Conservation (phyloP, 2,113 vertebrate genomes). For the Phycodurus eques region DNA sequence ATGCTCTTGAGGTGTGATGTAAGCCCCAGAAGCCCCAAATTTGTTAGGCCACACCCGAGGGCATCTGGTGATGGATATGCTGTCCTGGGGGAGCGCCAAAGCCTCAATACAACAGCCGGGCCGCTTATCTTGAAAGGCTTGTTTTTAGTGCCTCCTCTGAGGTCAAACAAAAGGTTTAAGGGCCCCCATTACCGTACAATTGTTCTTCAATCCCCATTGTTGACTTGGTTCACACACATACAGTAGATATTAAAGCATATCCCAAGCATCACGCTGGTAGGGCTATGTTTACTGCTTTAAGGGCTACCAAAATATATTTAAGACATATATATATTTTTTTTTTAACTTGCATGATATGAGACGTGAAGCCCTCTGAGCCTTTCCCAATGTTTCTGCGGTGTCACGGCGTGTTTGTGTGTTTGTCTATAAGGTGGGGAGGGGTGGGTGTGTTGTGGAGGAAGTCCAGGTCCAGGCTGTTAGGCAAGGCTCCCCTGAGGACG, state of each 20-base stretch:
- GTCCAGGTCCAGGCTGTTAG: slow-evolving; percentile 33
- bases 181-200: slow-evolving; percentile 68
- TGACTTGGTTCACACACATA: slow-evolving; percentile 52
- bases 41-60: slow-evolving; percentile 71
- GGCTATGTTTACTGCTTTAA: slow-evolving; percentile 14
- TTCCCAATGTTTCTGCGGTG: slow-evolving; percentile 10
- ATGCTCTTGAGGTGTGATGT: slow-evolving; percentile 66
- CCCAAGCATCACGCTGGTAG: slow-evolving; percentile 30
- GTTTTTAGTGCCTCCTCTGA: slow-evolving; percentile 69
- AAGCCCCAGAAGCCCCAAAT: slow-evolving; percentile 72
- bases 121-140: slow-evolving; percentile 70
- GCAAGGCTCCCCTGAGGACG: slow-evolving; percentile 51
- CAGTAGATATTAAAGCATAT: slow-evolving; percentile 50
- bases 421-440: slow-evolving; percentile 5
- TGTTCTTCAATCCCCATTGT: slow-evolving; percentile 58
- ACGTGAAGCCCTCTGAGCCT: not conserved
- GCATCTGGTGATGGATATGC: slow-evolving; percentile 74
- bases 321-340: not conserved
- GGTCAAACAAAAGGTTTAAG: slow-evolving; percentile 71
- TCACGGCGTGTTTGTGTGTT: slow-evolving; percentile 5
- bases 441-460: slow-evolving; percentile 24
- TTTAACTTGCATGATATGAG: not conserved
- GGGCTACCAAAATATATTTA: not conserved
- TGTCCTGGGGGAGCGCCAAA: slow-evolving; percentile 64
- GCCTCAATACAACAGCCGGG: slow-evolving; percentile 60